Percentiles rank a stretch among this genome's conserved stretches.
Evolutionary conservation across 2,888 invertebrate species (phyloP).

Genomic region (Caenorhabditis sp.): DNA sequence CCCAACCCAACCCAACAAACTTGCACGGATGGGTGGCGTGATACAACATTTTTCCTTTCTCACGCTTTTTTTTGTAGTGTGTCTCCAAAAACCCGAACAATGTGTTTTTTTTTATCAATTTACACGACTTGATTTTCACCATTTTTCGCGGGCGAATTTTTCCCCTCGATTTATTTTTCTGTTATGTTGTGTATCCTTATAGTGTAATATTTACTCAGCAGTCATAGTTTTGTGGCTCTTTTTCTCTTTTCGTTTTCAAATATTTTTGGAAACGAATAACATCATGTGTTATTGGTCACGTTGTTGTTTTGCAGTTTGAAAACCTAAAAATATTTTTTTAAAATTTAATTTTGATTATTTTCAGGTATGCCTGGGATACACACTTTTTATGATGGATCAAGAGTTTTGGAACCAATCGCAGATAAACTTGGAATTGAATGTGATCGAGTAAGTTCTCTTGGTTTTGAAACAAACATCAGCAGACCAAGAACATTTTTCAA

Average conservation of each 20-base stretch:
- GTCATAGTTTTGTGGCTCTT: not conserved
- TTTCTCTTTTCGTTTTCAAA: not conserved
- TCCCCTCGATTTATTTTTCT: too few species aligned
- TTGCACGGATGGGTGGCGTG: conserved; percentile 27
- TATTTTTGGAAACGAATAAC: not conserved
- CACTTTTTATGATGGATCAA: conserved; percentile 67
- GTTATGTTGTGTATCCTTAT: conserved; percentile 9
- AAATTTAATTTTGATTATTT: not conserved
- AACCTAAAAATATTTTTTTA: too few species aligned
- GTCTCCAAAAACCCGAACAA: conserved; percentile 16
- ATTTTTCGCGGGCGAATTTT: too few species aligned
- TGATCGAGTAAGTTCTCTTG: conserved; percentile 61
- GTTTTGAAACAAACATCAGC: too few species aligned
- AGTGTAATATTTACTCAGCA: not conserved
- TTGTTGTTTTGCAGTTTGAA: not conserved
- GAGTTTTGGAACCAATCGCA: conserved; percentile 59
- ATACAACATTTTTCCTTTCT: conserved; percentile 35
- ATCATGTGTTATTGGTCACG: not conserved
- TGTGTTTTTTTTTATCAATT: conserved; percentile 9
- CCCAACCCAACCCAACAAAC: not conserved
- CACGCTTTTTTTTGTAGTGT: conserved; percentile 7
- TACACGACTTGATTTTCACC: conserved; percentile 9
- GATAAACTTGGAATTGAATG: conserved; percentile 56
- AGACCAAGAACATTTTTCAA: too few species aligned
- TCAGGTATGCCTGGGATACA: conserved; percentile 64